These are phyloP conservation scores for Lepidochitona cinerea DNA, from an alignment of 2,888 invertebrate species.

Conservation along the genomic window DNA sequence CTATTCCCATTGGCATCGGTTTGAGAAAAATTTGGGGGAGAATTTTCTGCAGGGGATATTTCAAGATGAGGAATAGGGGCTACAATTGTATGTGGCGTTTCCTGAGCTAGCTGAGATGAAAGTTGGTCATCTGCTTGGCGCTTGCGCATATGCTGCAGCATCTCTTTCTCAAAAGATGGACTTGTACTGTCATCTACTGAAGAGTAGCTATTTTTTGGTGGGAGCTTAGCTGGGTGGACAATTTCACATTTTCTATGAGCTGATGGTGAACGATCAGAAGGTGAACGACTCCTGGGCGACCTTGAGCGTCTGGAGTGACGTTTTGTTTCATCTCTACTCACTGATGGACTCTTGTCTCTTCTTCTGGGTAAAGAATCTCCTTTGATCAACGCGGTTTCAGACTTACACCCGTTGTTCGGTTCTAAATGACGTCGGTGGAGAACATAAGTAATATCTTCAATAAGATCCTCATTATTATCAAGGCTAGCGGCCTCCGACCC, in stretches of 20 bases:
- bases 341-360: conserved; percentile 17
- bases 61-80: not conserved
- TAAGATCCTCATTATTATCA: conserved; percentile 40
- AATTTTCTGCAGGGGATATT: not conserved
- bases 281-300: conserved; percentile 31
- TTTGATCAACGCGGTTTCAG: conserved; percentile 25
- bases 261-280: conserved; percentile 50
- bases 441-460: conserved; percentile 67
- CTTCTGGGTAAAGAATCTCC: not conserved
- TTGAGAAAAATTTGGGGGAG: not conserved
- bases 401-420: conserved; percentile 25
- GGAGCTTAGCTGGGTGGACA: conserved; percentile 57
- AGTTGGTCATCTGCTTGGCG: conserved; percentile 6
- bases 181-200: conserved; percentile 69
- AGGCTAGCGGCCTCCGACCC: conserved; percentile 16
- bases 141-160: conserved; percentile 40
- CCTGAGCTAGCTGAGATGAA: not conserved
- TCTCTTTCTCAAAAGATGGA: conserved; percentile 57
- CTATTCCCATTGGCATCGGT: conserved; percentile 5
- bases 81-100: not conserved
- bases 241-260: conserved; percentile 52
- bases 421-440: conserved; percentile 51
- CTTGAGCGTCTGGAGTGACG: not conserved
- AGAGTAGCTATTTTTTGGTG: conserved; percentile 66
- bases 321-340: not conserved